Evolutionary conservation across 1,140 invertebrate genomes (phyloP).

Genomic region (Episyrphus balteatus): DNA sequence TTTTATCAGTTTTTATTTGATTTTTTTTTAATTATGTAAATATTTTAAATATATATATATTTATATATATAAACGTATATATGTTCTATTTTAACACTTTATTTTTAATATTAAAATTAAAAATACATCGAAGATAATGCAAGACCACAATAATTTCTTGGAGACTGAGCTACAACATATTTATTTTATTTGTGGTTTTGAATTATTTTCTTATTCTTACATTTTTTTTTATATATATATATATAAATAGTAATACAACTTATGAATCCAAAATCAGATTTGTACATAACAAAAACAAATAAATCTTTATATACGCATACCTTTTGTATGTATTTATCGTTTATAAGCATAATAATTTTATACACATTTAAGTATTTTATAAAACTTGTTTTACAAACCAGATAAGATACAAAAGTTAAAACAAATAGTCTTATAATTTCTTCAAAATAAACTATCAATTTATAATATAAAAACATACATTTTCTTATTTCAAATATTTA

Average conservation of each 20-base stretch:
- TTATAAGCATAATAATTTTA: too few species aligned
- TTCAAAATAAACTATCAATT: too few species aligned
- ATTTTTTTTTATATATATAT: not conserved
- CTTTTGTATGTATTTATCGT: too few species aligned
- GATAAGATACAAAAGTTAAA: too few species aligned
- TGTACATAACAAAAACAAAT: too few species aligned
- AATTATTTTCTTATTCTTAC: conserved; percentile 12
- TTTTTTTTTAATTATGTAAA: conserved; percentile 1
- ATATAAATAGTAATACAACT: not conserved
- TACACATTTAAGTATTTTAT: too few species aligned
- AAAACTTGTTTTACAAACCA: too few species aligned
- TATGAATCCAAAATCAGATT: not conserved
- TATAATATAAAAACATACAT: too few species aligned
- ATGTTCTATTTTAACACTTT: conserved; percentile 9
- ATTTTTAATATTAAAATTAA: conserved; percentile 18
- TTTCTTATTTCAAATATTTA: too few species aligned
- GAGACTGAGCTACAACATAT: conserved; percentile 36
- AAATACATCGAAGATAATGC: conserved; percentile 3
- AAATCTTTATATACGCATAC: too few species aligned
- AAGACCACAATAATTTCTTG: conserved; percentile 26
- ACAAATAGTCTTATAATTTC: too few species aligned
- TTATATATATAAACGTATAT: not conserved
- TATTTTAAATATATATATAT: too few species aligned
- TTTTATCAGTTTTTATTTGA: not conserved
- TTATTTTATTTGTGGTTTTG: conserved; percentile 25